A percentile compares a stretch with the other conserved stretches of the same genome.
Evolutionary conservation across 2,888 invertebrate genomes (phyloP).

Genomic region (Spialia ferax): DNA sequence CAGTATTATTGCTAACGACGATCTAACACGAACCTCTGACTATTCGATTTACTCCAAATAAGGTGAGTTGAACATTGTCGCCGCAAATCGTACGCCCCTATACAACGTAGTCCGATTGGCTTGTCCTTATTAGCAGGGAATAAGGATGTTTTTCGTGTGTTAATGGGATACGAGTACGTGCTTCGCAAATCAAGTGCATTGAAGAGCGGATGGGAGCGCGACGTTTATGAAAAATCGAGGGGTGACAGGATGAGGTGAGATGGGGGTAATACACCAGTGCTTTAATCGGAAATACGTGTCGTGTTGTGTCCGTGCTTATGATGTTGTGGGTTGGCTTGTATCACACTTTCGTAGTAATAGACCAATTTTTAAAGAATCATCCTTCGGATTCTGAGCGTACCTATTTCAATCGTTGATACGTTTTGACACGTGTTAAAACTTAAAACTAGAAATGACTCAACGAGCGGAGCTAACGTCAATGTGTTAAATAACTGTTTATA

Average conservation of each 20-base stretch:
- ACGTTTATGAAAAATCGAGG: slow-evolving; percentile 84
- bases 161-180: slow-evolving; percentile 59
- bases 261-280: slow-evolving; percentile 69
- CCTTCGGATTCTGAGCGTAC: not conserved
- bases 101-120: slow-evolving; percentile 41
- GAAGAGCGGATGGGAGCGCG: slow-evolving; percentile 78
- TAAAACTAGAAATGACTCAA: no score
- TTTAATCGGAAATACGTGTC: slow-evolving; percentile 77
- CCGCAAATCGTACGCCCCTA: slow-evolving; percentile 73
- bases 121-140: slow-evolving; percentile 52
- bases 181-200: slow-evolving; percentile 84
- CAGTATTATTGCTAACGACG: slow-evolving; percentile 65
- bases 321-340: slow-evolving; percentile 20
- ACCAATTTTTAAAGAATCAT: not conserved
- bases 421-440: no score
- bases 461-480: no score
- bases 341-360: not conserved
- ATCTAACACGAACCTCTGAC: slow-evolving; percentile 65
- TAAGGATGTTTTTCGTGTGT: slow-evolving; percentile 62
- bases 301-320: slow-evolving; percentile 36
- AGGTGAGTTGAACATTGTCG: slow-evolving; percentile 68
- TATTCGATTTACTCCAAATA: slow-evolving; percentile 73
- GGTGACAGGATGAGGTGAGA: slow-evolving; percentile 74
- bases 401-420: not conserved
- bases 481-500: no score